Evolutionary conservation across 2,888 invertebrate species (phyloP).

Genomic region (Erebia aethiops): DNA sequence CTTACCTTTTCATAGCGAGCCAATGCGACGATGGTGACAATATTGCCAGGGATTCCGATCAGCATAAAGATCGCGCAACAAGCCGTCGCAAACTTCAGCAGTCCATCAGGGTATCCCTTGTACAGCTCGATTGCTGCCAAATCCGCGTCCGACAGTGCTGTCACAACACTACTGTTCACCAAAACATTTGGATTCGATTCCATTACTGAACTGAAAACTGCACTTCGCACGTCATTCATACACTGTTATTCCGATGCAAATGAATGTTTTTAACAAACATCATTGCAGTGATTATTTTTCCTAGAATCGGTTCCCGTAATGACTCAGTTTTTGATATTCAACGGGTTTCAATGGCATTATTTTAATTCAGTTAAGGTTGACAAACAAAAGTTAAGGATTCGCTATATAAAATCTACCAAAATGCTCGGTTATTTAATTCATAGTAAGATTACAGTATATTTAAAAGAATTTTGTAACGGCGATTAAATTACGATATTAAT

Average conservation of each 20-base stretch:
- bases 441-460: background rate
- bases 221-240: slow-evolving; percentile 52
- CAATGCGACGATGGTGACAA: slow-evolving; percentile 89
- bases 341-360: slow-evolving; percentile 56
- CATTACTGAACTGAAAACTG: slow-evolving; percentile 44
- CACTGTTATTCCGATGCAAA: slow-evolving; percentile 59
- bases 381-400: background rate
- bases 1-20: slow-evolving; percentile 89
- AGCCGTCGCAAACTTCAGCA: slow-evolving; percentile 86
- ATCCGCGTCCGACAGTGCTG: slow-evolving; percentile 54
- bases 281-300: slow-evolving; percentile 50
- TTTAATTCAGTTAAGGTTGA: slow-evolving; percentile 22
- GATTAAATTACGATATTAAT: background rate
- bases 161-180: slow-evolving; percentile 41
- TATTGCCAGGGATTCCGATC: slow-evolving; percentile 90
- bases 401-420: background rate
- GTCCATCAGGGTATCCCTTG: slow-evolving; percentile 85
- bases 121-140: slow-evolving; percentile 80
- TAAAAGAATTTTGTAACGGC: slow-evolving; percentile 4
- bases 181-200: slow-evolving; percentile 34
- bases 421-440: background rate
- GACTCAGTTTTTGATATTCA: slow-evolving; percentile 60
- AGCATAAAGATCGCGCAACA: slow-evolving; percentile 89
- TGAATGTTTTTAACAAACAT: slow-evolving; percentile 54
- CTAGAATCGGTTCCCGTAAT: slow-evolving; percentile 65